A percentile compares a stretch with the other conserved stretches of the same genome.
Evolutionary conservation across 2,888 invertebrate species (phyloP).

Genomic region (Nasonovia ribisnigri): DNA sequence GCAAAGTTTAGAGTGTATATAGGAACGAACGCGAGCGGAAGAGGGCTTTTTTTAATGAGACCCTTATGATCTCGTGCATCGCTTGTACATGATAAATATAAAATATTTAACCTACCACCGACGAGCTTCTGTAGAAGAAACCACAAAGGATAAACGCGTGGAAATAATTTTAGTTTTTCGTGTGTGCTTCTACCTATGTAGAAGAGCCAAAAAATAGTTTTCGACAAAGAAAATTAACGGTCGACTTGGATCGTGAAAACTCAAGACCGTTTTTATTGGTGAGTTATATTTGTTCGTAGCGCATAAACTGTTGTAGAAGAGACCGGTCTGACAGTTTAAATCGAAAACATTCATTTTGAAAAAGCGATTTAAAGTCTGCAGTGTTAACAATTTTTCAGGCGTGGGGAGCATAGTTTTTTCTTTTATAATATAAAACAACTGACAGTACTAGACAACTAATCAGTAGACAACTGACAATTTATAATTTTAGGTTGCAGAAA

Average conservation of each 20-base stretch:
- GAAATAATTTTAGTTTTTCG: neutral
- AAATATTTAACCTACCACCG: neutral
- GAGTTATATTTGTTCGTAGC: neutral
- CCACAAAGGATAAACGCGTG: neutral
- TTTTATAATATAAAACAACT: too few species aligned
- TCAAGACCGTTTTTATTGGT: neutral
- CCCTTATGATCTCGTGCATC: neutral
- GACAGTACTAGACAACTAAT: too few species aligned
- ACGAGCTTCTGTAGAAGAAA: neutral
- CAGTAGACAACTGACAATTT: neutral
- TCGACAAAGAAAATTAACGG: neutral
- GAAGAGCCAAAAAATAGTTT: neutral
- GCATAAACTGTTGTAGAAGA: neutral
- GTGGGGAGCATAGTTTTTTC: neutral
- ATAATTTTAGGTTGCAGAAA: neutral
- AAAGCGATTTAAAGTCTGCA: neutral
- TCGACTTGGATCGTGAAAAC: neutral
- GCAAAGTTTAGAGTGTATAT: neutral
- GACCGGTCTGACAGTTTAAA: constrained; percentile 31
- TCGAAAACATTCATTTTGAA: neutral
- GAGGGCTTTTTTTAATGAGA: constrained; percentile 4
- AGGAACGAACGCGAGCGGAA: neutral
- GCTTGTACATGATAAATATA: neutral
- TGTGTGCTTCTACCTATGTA: neutral
- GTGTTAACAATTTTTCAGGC: neutral